Percentiles rank a stretch among this genome's conserved stretches.
These are phyloP conservation scores for Rhinella marina DNA, from an alignment of 2,797 vertebrate genomes.

Conservation along the genomic window DNA sequence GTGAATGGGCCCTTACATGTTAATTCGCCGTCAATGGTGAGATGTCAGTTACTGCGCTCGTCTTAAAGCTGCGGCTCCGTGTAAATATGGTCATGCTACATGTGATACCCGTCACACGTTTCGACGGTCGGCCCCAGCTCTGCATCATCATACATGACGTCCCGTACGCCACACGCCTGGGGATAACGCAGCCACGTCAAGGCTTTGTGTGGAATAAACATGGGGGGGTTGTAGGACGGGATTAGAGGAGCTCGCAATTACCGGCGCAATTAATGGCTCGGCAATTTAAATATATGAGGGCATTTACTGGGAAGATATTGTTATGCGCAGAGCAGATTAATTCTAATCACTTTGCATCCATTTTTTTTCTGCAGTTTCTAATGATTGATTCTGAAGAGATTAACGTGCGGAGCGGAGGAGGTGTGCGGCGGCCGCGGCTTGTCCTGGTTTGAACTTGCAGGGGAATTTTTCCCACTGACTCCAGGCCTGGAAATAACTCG, in stretches of 20 bases:
- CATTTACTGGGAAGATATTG: slow-evolving; percentile 48
- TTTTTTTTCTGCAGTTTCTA: slow-evolving; percentile 64
- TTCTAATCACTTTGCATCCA: slow-evolving; percentile 52
- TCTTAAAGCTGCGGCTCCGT: background rate
- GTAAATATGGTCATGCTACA: background rate
- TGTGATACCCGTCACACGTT: background rate
- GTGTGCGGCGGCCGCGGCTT: slow-evolving; percentile 25
- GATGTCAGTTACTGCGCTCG: background rate
- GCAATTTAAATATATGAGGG: slow-evolving; percentile 37
- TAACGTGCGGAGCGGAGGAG: slow-evolving; percentile 54
- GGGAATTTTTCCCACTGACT: slow-evolving; percentile 48
- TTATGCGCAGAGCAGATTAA: slow-evolving; percentile 49
- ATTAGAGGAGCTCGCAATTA: slow-evolving; percentile 50
- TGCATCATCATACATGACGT: slow-evolving; percentile 4
- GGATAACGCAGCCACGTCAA: slow-evolving; percentile 18
- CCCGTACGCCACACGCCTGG: background rate
- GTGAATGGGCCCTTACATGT: too few species aligned
- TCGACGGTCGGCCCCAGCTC: background rate
- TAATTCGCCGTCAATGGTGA: background rate
- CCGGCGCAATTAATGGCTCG: slow-evolving; percentile 43
- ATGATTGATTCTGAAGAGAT: slow-evolving; percentile 66
- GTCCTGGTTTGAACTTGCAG: slow-evolving; percentile 47
- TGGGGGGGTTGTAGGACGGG: slow-evolving; percentile 31
- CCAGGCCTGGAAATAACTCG: slow-evolving; percentile 38
- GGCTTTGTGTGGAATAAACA: slow-evolving; percentile 30